Conservation (phyloP, 2,113 vertebrate species). For the Campylomormyrus tamandua region DNA sequence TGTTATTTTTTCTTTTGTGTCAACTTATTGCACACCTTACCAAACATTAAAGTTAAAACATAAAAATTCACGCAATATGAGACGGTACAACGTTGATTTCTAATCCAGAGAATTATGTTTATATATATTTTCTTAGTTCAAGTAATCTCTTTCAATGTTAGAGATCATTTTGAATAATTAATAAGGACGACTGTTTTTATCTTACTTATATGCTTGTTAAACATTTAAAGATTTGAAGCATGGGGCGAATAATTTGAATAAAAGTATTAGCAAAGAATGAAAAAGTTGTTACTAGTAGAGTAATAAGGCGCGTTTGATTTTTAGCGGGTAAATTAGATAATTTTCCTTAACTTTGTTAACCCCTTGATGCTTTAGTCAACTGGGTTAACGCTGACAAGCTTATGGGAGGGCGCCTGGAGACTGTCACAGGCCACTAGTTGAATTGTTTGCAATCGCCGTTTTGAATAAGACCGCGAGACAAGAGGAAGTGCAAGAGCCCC, state of each 20-base stretch:
- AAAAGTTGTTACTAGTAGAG: not conserved
- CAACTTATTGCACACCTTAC: not conserved
- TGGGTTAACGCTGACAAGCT: not conserved
- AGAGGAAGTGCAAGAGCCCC: not conserved
- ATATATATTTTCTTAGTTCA: not conserved
- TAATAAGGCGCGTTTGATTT: not conserved
- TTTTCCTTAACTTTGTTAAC: constrained; percentile 19
- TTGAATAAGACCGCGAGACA: not conserved
- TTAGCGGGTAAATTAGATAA: not conserved
- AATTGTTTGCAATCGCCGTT: not conserved
- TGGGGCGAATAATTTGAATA: not conserved
- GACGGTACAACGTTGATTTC: not conserved
- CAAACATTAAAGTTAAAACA: not conserved
- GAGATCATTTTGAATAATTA: not conserved
- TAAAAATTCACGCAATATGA: not conserved
- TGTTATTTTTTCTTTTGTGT: not conserved
- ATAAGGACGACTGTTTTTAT: not conserved
- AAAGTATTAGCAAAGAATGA: not conserved
- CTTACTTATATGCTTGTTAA: not conserved
- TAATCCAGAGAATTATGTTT: not conserved
- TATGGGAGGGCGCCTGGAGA: constrained; percentile 3
- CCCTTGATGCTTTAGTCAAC: not conserved
- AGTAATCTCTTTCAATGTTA: not conserved
- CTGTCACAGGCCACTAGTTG: not conserved
- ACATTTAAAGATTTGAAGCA: not conserved